Evolutionary conservation across 2,113 vertebrate species (phyloP).

Genomic region (Bombycilla garrulus): DNA sequence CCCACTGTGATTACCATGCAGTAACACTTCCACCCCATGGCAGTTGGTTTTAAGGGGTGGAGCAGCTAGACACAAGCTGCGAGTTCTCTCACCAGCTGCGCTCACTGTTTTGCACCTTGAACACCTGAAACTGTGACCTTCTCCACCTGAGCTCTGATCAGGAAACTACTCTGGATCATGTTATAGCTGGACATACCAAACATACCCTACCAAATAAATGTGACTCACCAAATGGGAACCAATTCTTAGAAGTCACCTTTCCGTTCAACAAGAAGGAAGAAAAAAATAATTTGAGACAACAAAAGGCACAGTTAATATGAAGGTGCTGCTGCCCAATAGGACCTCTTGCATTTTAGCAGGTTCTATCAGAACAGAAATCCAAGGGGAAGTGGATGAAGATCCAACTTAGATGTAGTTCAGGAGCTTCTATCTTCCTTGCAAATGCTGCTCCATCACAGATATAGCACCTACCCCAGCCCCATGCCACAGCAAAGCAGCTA

Average conservation of each 20-base stretch:
- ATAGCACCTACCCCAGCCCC: not conserved
- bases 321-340: not conserved
- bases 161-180: not conserved
- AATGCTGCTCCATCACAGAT: not conserved
- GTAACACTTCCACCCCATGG: not conserved
- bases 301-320: not conserved
- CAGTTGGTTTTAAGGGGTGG: not conserved
- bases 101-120: not conserved
- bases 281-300: not conserved
- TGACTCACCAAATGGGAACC: not conserved
- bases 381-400: not conserved
- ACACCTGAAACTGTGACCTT: not conserved
- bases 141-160: not conserved
- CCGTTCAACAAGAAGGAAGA: not conserved
- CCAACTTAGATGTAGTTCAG: not conserved
- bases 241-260: not conserved
- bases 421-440: not conserved
- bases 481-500: not conserved
- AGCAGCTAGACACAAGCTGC: accelerated
- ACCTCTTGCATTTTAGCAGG: not conserved
- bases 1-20: not conserved
- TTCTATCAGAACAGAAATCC: not conserved
- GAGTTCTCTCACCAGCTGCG: not conserved
- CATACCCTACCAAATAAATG: not conserved
- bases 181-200: not conserved